Conservation (phyloP, 2,113 vertebrate species). For the Myotis brandtii region DNA sequence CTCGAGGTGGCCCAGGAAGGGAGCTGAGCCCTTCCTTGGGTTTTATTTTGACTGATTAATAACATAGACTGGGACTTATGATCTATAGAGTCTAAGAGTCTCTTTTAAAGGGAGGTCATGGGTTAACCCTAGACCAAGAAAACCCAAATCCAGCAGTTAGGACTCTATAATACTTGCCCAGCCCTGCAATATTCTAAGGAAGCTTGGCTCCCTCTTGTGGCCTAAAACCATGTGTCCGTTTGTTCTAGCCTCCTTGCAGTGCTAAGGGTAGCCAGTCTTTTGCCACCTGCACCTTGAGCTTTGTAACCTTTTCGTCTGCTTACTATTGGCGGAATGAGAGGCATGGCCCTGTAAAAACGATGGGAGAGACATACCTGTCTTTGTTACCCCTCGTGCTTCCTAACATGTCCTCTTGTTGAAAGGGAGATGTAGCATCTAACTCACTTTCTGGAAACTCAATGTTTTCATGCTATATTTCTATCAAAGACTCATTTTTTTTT, state of each 20-base stretch:
- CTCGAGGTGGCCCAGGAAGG: not conserved
- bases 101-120: not conserved
- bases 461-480: not conserved
- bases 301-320: not conserved
- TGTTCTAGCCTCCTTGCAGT: not conserved
- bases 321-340: not conserved
- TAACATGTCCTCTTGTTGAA: not conserved
- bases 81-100: not conserved
- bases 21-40: not conserved
- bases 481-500: not conserved
- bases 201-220: constrained; percentile 24
- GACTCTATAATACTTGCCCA: not conserved
- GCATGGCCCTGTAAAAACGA: not conserved
- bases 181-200: not conserved
- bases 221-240: not conserved
- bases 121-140: not conserved
- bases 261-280: not conserved
- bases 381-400: not conserved
- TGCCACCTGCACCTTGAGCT: not conserved
- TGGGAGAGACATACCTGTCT: not conserved
- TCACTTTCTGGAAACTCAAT: not conserved
- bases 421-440: not conserved
- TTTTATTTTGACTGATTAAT: not conserved
- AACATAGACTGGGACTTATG: not conserved
- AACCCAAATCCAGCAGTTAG: not conserved